Evolutionary conservation across 2,113 vertebrate genomes (phyloP).

Genomic region (Cynocephalus volans): DNA sequence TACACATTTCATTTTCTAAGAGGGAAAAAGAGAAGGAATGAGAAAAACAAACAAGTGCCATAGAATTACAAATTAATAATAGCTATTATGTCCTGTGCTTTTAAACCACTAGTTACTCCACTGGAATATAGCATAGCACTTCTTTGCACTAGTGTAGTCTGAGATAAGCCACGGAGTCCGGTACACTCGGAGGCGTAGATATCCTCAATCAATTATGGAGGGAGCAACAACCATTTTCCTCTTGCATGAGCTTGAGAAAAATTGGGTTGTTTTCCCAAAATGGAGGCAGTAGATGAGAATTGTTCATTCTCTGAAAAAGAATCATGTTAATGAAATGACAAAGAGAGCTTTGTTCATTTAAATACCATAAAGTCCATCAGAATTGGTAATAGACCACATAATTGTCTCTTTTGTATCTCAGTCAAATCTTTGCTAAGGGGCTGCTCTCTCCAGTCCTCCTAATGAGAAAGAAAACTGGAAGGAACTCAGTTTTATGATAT

Average conservation of each 20-base stretch:
- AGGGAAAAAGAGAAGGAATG: not conserved
- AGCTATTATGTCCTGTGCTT: not conserved
- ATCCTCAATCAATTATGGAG: not conserved
- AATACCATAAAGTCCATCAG: constrained; percentile 61
- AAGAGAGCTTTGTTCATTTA: constrained; percentile 62
- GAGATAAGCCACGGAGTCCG: not conserved
- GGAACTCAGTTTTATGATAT: constrained; percentile 35
- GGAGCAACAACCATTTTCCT: constrained; percentile 23
- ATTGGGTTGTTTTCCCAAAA: constrained; percentile 68
- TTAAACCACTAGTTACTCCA: not conserved
- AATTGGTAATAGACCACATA: constrained; percentile 42
- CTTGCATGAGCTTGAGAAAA: constrained; percentile 43
- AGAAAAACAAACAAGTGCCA: constrained; percentile 15
- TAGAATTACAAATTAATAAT: constrained; percentile 15
- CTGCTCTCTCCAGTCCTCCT: not conserved
- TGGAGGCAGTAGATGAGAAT: constrained; percentile 56
- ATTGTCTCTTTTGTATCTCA: constrained; percentile 70
- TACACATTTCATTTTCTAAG: not conserved
- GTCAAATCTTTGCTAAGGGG: constrained; percentile 41
- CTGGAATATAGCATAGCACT: not conserved
- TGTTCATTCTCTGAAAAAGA: constrained; percentile 54
- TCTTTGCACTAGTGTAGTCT: not conserved
- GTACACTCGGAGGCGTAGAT: not conserved
- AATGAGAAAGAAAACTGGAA: constrained; percentile 55
- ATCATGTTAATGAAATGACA: constrained; percentile 54